Percentiles rank a stretch among this genome's conserved stretches.
Evolutionary conservation across 2,113 vertebrate species (phyloP).

Genomic region (Tetrao urogallus): DNA sequence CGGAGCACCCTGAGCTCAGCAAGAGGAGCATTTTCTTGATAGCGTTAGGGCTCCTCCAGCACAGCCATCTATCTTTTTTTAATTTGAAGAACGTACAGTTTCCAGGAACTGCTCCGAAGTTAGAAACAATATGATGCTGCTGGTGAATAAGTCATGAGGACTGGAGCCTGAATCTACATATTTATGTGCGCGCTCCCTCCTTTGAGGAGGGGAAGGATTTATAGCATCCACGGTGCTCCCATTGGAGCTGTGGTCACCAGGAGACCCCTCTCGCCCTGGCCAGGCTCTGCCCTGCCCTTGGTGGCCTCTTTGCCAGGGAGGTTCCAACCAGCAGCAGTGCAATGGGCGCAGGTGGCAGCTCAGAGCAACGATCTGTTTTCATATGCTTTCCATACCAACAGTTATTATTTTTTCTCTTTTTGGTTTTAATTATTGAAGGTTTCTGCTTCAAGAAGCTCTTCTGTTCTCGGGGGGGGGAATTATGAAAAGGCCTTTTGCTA

Average conservation of each 20-base stretch:
- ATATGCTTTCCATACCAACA: neutral
- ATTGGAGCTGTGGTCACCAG: neutral
- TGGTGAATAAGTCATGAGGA: conserved; percentile 74
- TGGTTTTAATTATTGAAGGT: conserved; percentile 30
- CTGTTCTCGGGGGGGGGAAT: rapidly evolving
- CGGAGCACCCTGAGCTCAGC: neutral
- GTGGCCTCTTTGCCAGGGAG: neutral
- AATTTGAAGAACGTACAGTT: conserved; percentile 60
- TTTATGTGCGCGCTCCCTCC: conserved; percentile 49
- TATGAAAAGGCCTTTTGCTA: neutral
- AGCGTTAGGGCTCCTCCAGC: neutral
- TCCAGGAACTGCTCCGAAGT: conserved; percentile 72
- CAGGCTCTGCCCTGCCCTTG: neutral
- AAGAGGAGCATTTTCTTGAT: neutral
- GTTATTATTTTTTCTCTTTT: neutral
- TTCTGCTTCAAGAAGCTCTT: conserved; percentile 26
- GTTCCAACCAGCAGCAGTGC: neutral
- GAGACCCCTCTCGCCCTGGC: neutral
- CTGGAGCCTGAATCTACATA: conserved; percentile 62
- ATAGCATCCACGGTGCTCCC: neutral
- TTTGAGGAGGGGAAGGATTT: neutral
- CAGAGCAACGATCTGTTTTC: neutral
- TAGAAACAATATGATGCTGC: conserved; percentile 71
- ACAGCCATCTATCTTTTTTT: conserved; percentile 42
- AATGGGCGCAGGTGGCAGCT: neutral